Base-by-base conservation (phyloP, 2,797 vertebrate genomes). In the Epinephelus coioides region DNA sequence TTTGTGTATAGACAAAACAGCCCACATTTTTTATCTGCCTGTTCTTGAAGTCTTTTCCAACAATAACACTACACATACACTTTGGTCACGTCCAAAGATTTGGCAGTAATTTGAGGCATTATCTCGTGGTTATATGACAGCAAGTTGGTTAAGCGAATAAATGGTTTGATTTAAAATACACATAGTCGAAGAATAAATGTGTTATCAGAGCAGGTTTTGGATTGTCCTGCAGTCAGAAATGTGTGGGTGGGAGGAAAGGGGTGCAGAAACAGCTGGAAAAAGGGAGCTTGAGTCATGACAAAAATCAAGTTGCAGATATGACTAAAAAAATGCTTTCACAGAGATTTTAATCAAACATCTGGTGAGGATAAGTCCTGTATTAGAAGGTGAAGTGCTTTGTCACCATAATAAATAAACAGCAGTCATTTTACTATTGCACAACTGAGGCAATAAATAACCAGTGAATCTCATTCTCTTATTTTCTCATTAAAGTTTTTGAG, bases 181-280 rank as follows among this genome's bases (percentile, higher is more conserved):
- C 13, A 3, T 49, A 40, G 18, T 49, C 11, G 55, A 34, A 81
- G 54, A 57, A 19, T 15, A 50, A n/a, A 53, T 43, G 67, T 66
- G 69, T 76, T 67, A 69, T 79, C 63, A 69, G 62, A 69, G 76
- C 40, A 67, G 65, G 34, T 78, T 78, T 51, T 73, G 71, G 64
- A 74, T 76, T 3, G 10, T 18, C 66, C 18, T 68, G 15, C 47
- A 70, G 65, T 67, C 65, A 82, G 47, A 61, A 55, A 68, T 83
- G 71, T 82, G 83, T 87, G 85, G 64, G 82, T 73, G 84, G 76
- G 66, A 71, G 59, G 65, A 30, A 60, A 43, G 18, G 73, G 81
- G 60, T 73, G 62, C 65, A 85, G 73, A 76, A 79, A 81, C 76
- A 86, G 78, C 85, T 82, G 83, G 57, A 82, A 73, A 79, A 71